These are phyloP conservation scores for Aricia artaxerxes DNA, from an alignment of 2,888 invertebrate species.

Conservation along the genomic window DNA sequence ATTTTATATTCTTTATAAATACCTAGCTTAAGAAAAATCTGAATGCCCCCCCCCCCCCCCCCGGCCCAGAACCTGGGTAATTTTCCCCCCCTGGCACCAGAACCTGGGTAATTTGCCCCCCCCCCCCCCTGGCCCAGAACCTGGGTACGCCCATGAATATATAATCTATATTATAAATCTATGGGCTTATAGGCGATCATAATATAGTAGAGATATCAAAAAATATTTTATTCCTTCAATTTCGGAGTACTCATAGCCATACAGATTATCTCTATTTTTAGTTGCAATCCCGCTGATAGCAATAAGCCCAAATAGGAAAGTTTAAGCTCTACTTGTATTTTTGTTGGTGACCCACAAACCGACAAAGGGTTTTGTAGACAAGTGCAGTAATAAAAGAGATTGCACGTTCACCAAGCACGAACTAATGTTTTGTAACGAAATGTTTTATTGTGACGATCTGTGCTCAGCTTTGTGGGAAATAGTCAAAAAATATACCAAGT, in stretches of 20 bases:
- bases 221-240: not conserved
- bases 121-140: too few species aligned
- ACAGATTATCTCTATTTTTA: not conserved
- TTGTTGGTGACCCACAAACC: constrained; percentile 30
- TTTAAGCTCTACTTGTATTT: constrained; percentile 25
- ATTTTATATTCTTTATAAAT: too few species aligned
- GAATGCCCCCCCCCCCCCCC: too few species aligned
- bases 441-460: constrained; percentile 20
- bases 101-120: too few species aligned
- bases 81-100: too few species aligned
- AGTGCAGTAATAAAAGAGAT: constrained; percentile 30
- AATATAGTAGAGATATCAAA: too few species aligned
- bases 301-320: constrained; percentile 22
- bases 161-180: too few species aligned
- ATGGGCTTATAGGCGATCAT: too few species aligned
- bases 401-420: constrained; percentile 28
- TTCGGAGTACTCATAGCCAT: not conserved
- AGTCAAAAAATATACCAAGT: not conserved
- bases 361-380: constrained; percentile 28
- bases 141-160: too few species aligned
- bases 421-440: constrained; percentile 30
- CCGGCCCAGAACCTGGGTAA: too few species aligned
- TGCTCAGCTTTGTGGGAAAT: not conserved
- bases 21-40: too few species aligned
- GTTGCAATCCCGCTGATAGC: constrained; percentile 24